Conservation (phyloP, 2,888 invertebrate genomes). For the Eristalinus sepulchralis region DNA sequence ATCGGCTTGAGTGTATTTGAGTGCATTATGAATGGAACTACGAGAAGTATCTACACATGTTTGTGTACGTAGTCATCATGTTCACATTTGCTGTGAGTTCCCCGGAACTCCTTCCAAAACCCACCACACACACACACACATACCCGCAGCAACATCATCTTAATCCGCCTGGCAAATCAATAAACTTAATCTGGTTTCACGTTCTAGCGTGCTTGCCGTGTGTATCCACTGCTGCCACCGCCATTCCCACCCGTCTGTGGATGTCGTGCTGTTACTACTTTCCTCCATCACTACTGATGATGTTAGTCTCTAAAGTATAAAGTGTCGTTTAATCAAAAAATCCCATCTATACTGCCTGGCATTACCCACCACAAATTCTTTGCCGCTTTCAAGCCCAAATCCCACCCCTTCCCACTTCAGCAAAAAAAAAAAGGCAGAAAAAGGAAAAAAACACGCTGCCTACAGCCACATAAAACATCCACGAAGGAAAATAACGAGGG, state of each 20-base stretch:
- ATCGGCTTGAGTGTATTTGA: conserved; percentile 52
- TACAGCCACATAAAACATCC: conserved; percentile 20
- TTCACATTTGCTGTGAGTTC: conserved; percentile 15
- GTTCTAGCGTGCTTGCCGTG: background rate
- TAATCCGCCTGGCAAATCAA: conserved; percentile 61
- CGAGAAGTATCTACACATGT: background rate
- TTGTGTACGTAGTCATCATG: conserved; percentile 5
- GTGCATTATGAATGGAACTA: conserved; percentile 46
- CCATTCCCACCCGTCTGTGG: background rate
- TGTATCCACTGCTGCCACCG: background rate
- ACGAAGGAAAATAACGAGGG: conserved; percentile 4
- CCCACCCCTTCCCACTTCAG: background rate
- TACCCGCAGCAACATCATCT: conserved; percentile 22
- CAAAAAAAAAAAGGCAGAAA: background rate
- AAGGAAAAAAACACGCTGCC: background rate
- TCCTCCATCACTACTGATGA: conserved; percentile 5
- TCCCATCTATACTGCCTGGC: conserved; percentile 25
- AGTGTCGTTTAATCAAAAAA: conserved; percentile 60
- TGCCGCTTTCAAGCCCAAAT: background rate
- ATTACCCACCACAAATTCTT: conserved; percentile 8
- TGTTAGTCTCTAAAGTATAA: conserved; percentile 46
- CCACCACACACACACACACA: conserved; percentile 3
- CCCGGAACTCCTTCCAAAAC: background rate
- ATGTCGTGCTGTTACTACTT: background rate
- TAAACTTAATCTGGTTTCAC: conserved; percentile 58